Evolutionary conservation across 2,888 invertebrate genomes (phyloP), one percentile per base, ranked within the genome.

Genomic region (Trilocha varians): DNA sequence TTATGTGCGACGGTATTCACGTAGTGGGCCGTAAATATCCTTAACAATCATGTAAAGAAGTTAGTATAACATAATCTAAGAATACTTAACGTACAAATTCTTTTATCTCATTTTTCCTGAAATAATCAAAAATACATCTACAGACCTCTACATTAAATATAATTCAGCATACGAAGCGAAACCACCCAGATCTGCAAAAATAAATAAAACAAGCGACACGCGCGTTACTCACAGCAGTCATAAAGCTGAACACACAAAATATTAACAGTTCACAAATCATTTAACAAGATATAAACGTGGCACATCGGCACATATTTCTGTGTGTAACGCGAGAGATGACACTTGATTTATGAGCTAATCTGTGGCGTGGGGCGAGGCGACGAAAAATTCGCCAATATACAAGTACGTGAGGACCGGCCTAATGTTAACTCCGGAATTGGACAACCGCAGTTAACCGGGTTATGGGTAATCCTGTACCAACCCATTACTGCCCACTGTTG

Each of bases 381-480:
- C 25, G 14, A 39, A 39, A 39, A 39, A 39, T 14, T 39, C 34
- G 34, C 34, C 34, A 25, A 39, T 44, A 42, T 36, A 39, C 34
- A 37, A 46, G 44, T 54, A 60, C 56, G 59, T 55, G 50, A 52
- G 56, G 57, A 33, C 47, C 40, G 16, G 25, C 25, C 25, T 25
- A 25, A 25, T 25, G 25, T 25, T 11, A 5, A 25, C 25, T 25
- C 6, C 6, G 25, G 25, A 25, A 25, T 25, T 6, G 25, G 25
- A 11, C 11, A 25, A 25, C 25, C 25, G 11, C 25, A 25, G 25
- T 25, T 25, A 25, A 25, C 11, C 6, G 25, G 8, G 11, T 25
- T 25, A 25, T 25, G 25, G 25, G 25, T 11, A 25, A 25, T 25
- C 25, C n/a, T n/a, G n/a, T n/a, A n/a, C n/a, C n/a, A n/a, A n/a